phyloP scores from a whole-genome alignment of 2,113 vertebrate species.

The Lagopus muta region DNA sequence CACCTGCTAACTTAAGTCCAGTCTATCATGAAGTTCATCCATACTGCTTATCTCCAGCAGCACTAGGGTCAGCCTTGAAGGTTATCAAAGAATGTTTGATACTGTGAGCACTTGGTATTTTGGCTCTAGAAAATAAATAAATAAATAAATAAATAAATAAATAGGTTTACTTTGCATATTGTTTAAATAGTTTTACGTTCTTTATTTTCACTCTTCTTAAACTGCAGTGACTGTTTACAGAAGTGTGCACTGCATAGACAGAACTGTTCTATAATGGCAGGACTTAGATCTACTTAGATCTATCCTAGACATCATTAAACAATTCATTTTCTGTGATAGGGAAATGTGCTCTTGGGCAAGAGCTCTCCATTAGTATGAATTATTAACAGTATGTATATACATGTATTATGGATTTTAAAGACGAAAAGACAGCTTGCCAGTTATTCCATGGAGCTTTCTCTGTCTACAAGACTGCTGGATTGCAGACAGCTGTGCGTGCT shows the following conservation, averaged over 20 bases:
- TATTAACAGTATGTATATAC: conserved; percentile 62
- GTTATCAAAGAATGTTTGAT: background rate
- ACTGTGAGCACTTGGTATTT: background rate
- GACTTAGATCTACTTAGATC: conserved; percentile 23
- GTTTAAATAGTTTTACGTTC: conserved; percentile 25
- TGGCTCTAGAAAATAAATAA: background rate
- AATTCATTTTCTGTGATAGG: conserved; percentile 56
- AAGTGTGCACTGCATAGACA: conserved; percentile 5
- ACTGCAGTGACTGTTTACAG: conserved; percentile 41
- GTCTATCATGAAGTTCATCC: background rate
- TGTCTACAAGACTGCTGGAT: background rate
- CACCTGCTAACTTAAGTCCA: background rate
- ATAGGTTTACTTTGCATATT: background rate
- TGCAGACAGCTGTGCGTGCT: background rate
- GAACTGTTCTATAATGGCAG: conserved; percentile 8
- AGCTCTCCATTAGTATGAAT: conserved; percentile 55
- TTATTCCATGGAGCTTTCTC: background rate
- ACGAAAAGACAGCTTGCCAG: conserved; percentile 19
- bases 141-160: background rate
- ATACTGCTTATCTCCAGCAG: background rate
- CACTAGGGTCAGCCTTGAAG: background rate
- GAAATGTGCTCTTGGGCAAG: conserved; percentile 41
- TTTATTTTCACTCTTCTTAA: conserved; percentile 35
- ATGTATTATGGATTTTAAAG: conserved; percentile 54
- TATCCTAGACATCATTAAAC: conserved; percentile 46